Percentiles rank a stretch among this genome's conserved stretches.
Evolutionary conservation across 2,113 vertebrate species (phyloP).

Genomic region (Mesitornis unicolor): DNA sequence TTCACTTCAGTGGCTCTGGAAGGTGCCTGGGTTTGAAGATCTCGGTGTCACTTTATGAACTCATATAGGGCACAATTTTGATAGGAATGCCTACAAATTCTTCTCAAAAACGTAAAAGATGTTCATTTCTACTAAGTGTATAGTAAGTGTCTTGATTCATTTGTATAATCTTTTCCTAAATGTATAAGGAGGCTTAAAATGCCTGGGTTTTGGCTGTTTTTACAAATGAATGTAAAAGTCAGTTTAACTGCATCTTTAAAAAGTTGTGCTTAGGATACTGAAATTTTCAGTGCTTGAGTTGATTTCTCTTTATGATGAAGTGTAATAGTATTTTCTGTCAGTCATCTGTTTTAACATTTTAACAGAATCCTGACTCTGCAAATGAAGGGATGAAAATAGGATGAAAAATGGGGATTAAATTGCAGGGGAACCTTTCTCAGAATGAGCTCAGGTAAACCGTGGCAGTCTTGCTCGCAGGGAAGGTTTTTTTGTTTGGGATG

Average conservation of each 20-base stretch:
- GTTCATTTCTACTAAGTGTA: not conserved
- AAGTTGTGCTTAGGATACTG: not conserved
- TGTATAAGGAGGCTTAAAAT: not conserved
- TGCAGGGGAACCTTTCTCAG: not conserved
- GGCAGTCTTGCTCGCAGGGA: not conserved
- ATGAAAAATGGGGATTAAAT: not conserved
- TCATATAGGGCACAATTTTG: not conserved
- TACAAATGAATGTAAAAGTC: not conserved
- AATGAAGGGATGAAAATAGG: not conserved
- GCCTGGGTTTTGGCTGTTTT: not conserved
- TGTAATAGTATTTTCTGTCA: not conserved
- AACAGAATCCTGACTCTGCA: not conserved
- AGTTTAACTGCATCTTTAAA: not conserved
- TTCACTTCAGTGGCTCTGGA: not conserved
- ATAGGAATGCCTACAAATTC: not conserved
- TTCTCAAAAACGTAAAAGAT: not conserved
- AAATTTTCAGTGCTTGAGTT: not conserved
- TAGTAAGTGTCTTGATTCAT: not conserved
- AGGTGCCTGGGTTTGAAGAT: not conserved
- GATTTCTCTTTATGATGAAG: not conserved
- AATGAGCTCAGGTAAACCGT: not conserved
- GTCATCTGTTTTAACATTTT: not conserved
- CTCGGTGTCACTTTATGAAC: rapidly evolving
- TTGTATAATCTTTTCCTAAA: not conserved
- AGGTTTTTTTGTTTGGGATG: not conserved